Evolutionary conservation across 2,888 invertebrate genomes (phyloP), one percentile per base, ranked within the genome.

Genomic region (Periphyllus acericola): DNA sequence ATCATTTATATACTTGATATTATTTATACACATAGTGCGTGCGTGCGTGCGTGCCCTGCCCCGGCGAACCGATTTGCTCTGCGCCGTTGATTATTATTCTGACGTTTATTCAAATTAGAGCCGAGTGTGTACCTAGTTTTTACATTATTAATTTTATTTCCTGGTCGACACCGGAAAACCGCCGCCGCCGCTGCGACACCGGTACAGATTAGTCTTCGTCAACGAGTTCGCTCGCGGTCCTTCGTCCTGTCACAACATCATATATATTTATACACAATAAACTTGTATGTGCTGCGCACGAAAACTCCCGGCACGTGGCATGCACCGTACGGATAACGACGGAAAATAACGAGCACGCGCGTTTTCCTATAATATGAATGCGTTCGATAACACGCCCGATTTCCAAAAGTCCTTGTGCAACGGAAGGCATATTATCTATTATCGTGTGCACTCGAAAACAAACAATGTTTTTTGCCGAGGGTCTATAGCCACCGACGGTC

Each of bases 71-170:
- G 83, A 83, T 75, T 75, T 19, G 74, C 83, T 83, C 36, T 83
- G 34, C 66, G 32, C 72, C 34, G 84, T 84, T 76, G 84, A 84
- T 84, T 84, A 76, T 84, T 74, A 83, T 83, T 83, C 71, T 40
- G 86, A 87, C 79, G 60, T 87, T 87, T 81, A 81, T 87, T 87
- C 72, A 87, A 87, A 87, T 87, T 74, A 81, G 36, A 79, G 25
- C 11, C 78, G 60, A 75, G 74, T n/a, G 60, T 29, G 40, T 46
- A n/a, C 46, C 46, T 76, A 29, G 52, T 76, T 46, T 46, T 55
- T 66, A 32, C 66, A 66, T 84, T 84, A 84, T 84, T 84, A 84
- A 84, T 84, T 76, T 75, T 55, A 21, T 83, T 76, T 84, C 66
- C 76, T 68, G 34, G 86, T 25, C 72, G 74, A 80, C 72, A 78